Base-by-base conservation (phyloP, 2,888 invertebrate species). In the Punctoribates punctum region DNA sequence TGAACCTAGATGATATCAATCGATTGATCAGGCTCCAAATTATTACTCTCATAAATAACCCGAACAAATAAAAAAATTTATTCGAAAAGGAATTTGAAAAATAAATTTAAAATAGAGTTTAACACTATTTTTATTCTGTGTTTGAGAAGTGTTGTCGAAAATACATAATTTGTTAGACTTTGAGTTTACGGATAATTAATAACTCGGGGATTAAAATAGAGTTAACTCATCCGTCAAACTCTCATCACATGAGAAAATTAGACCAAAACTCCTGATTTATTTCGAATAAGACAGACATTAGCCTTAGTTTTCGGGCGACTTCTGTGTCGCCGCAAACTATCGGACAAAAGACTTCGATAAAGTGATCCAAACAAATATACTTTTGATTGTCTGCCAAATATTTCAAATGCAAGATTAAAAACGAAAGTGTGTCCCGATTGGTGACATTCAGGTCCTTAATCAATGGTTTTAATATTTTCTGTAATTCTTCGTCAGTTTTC, bases 301-400 rank as follows among this genome's bases (percentile, higher is more conserved):
- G 42, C 5, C 54, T 25, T 17, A 57, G 17, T 62, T 75, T 75
- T 23, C 75, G 51, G 25, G 9, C 11, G 25, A 51, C 72, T 57
- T 75, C 73, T 15, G 72, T 38, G 25, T 75, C 75, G 60, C 75
- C 75, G 17, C 70, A 38, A 54, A 75, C 23, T 23, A 75, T 75
- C 11, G 75, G 75, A 72, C 75, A 75, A n/a, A 75, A 75, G 1
- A 73, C 51, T 17, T 67, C 17, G 3, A n/a, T n/a, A 6, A 67
- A 67, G 67, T 38, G 3, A 29, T 38, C 67, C 67, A 67, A 67
- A 67, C 15, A 38, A 20, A 38, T 34, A 67, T n/a, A 38, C 67
- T 38, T 67, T 67, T 67, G 67, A 38, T 67, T 34, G 25, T 72
- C 72, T 42, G 60, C 54, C 73, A 75, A 62, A 60, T 75, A 73